Conservation (phyloP, 2,113 vertebrate species). For the Clupea harengus region DNA sequence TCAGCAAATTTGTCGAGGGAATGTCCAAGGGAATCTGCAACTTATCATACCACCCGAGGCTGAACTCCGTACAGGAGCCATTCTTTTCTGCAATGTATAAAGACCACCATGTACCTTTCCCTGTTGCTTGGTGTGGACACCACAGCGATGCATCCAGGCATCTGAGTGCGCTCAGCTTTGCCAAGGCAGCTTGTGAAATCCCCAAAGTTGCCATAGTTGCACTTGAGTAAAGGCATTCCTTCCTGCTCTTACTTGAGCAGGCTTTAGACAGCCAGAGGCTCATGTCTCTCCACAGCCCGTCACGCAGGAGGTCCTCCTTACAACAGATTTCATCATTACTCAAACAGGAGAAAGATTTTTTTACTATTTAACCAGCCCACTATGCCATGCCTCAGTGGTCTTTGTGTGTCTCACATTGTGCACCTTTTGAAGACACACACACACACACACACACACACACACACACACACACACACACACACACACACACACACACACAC, state of each 20-base stretch:
- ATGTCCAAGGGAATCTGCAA: too few species aligned
- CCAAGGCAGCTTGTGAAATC: neutral
- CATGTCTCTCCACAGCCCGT: constrained; percentile 59
- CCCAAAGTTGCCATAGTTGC: neutral
- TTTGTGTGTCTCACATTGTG: constrained; percentile 16
- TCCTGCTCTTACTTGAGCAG: neutral
- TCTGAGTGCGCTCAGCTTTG: neutral
- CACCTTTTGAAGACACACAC: too few species aligned
- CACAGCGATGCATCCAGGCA: neutral
- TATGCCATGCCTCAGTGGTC: neutral
- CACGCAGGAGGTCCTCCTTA: constrained; percentile 71
- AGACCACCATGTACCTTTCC: neutral
- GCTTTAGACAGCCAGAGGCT: neutral
- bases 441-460: constrained; percentile 24
- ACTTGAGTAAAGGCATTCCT: neutral
- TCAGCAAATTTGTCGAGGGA: too few species aligned
- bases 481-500: constrained; percentile 11
- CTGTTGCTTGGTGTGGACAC: neutral
- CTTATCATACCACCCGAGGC: neutral
- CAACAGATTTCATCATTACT: constrained; percentile 77
- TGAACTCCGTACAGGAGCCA: neutral
- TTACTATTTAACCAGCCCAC: constrained; percentile 41
- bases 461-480: neutral
- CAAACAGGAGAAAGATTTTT: constrained; percentile 43
- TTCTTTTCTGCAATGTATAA: neutral